Evolutionary conservation across 2,113 vertebrate species (phyloP).

Genomic region (Microtus richardsoni): DNA sequence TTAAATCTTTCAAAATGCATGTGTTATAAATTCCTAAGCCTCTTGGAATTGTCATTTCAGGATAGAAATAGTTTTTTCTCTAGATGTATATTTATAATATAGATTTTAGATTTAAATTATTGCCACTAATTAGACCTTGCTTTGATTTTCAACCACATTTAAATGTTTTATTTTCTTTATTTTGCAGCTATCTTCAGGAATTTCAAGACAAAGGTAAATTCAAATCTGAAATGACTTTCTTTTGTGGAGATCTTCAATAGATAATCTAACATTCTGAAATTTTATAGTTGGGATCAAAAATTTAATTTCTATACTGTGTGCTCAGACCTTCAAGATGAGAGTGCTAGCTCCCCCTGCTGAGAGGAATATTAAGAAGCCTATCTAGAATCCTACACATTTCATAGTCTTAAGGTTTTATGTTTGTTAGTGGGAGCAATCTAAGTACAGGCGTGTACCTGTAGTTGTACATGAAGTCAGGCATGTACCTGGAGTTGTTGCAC

Average conservation of each 20-base stretch:
- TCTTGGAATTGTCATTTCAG: constrained; percentile 60
- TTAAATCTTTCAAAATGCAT: constrained; percentile 37
- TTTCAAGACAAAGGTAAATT: constrained; percentile 93
- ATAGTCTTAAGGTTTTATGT: neutral
- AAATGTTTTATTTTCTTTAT: constrained; percentile 29
- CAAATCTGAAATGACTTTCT: neutral
- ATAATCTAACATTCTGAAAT: constrained; percentile 49
- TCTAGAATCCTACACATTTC: neutral
- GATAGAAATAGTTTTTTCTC: constrained; percentile 22
- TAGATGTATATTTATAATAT: constrained; percentile 40
- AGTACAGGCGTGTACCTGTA: accelerated
- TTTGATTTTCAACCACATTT: constrained; percentile 57
- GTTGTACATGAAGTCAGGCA: neutral
- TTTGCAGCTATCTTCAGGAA: constrained; percentile 90
- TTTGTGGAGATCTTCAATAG: constrained; percentile 35
- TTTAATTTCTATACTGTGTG: neutral
- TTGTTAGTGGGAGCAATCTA: neutral
- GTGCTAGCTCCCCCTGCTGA: constrained; percentile 86
- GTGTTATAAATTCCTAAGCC: constrained; percentile 24
- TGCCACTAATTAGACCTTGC: constrained; percentile 25
- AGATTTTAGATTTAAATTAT: constrained; percentile 58
- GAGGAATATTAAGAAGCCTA: constrained; percentile 56
- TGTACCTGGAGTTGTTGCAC: too few relatives aligned
- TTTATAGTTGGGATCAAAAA: constrained; percentile 54
- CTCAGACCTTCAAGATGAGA: constrained; percentile 78